These are phyloP conservation scores for Epirrhoe tristata DNA, from an alignment of 2,888 invertebrate genomes.

Conservation along the genomic window DNA sequence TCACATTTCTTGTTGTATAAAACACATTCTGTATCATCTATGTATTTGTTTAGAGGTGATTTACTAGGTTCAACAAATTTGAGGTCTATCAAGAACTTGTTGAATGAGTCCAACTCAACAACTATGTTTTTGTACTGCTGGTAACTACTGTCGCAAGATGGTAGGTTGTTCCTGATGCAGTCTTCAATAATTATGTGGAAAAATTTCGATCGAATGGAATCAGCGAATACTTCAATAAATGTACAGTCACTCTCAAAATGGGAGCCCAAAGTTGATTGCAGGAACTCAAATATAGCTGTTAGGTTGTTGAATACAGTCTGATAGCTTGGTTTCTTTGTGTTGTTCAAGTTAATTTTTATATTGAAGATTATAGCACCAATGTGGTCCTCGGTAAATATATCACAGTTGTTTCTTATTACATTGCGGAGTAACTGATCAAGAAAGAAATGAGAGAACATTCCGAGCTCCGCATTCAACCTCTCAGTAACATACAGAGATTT, in stretches of 20 bases:
- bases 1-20: conserved; percentile 79
- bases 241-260: conserved; percentile 70
- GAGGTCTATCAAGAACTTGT: conserved; percentile 77
- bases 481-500: conserved; percentile 71
- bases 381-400: conserved; percentile 76
- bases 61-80: conserved; percentile 70
- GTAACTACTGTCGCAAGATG: conserved; percentile 73
- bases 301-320: conserved; percentile 78
- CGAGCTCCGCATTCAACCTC: conserved; percentile 73
- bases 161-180: conserved; percentile 73
- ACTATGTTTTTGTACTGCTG: conserved; percentile 74
- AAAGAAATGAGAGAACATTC: conserved; percentile 77
- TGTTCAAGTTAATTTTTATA: conserved; percentile 71
- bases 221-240: conserved; percentile 75
- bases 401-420: conserved; percentile 75
- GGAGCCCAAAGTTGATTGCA: conserved; percentile 74
- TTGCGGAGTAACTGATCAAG: conserved; percentile 71
- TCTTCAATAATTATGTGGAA: conserved; percentile 78
- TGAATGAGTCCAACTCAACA: conserved; percentile 74
- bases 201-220: conserved; percentile 70
- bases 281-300: conserved; percentile 78
- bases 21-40: conserved; percentile 75
- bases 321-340: conserved; percentile 67
- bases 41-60: conserved; percentile 76
- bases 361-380: conserved; percentile 76